Evolutionary conservation across 2,888 invertebrate species (phyloP).

Genomic region (Drosophila pseudotakahashii): DNA sequence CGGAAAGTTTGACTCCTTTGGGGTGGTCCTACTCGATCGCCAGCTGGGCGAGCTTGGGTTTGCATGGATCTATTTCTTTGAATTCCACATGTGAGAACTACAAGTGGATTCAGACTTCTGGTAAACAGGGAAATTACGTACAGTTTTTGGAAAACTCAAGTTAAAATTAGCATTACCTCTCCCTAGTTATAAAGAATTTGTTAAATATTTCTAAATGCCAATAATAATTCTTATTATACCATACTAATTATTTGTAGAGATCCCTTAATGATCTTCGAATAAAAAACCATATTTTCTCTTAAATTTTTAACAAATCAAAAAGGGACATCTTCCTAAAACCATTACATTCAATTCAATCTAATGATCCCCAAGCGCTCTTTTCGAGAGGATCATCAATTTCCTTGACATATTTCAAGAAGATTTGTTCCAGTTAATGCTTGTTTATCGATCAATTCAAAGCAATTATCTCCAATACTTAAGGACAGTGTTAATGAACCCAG

Average conservation of each 20-base stretch:
- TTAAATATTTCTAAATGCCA: too few relatives aligned
- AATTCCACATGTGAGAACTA: neutral
- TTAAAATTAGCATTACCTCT: too few relatives aligned
- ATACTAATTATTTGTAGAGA: neutral
- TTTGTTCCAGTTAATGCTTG: conserved; percentile 16
- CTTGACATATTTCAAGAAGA: conserved; percentile 6
- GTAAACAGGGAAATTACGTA: neutral
- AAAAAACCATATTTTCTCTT: too few relatives aligned
- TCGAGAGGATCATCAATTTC: neutral
- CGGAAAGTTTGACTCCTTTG: conserved; percentile 19
- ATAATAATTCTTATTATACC: too few relatives aligned
- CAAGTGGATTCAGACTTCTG: conserved; percentile 15
- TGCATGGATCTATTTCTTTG: conserved; percentile 15
- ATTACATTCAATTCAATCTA: neutral
- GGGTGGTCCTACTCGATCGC: conserved; percentile 28
- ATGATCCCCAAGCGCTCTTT: neutral
- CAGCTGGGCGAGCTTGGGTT: conserved; percentile 28
- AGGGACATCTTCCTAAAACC: neutral
- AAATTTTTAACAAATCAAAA: neutral
- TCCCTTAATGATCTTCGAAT: neutral
- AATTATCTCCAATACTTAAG: neutral
- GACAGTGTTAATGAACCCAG: conserved; percentile 33
- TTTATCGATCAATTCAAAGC: conserved; percentile 14
- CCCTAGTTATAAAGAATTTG: too few relatives aligned
- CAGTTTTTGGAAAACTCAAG: neutral